Conservation (phyloP, 2,888 invertebrate species). For the Anthrax anthrax region DNA sequence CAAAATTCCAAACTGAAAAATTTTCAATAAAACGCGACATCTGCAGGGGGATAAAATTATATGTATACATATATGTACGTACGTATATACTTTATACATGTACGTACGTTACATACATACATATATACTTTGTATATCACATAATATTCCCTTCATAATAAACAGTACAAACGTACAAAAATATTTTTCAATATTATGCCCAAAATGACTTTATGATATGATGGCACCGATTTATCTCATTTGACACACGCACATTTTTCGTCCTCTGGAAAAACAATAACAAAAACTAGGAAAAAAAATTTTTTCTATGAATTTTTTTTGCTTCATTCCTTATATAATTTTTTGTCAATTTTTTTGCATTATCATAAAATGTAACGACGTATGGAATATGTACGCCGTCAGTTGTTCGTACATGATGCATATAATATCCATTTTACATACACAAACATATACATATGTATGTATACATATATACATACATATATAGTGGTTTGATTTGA, state of each 20-base stretch:
- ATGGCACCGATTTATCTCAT: constrained; percentile 33
- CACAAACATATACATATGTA: too few relatives aligned
- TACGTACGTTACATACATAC: too few relatives aligned
- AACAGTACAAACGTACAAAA: not conserved
- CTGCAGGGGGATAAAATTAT: not conserved
- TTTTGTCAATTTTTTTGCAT: too few relatives aligned
- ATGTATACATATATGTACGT: too few relatives aligned
- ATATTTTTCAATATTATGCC: not conserved
- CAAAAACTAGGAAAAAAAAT: not conserved
- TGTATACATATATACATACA: too few relatives aligned
- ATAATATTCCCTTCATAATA: not conserved
- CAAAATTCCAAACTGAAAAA: not conserved
- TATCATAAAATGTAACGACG: too few relatives aligned
- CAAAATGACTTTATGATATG: constrained; percentile 33
- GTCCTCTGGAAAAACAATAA: not conserved
- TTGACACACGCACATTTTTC: constrained; percentile 15
- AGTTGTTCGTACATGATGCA: not conserved
- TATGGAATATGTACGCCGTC: not conserved
- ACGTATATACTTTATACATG: too few relatives aligned
- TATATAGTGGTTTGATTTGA: too few relatives aligned
- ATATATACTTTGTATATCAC: too few relatives aligned
- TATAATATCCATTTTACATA: not conserved
- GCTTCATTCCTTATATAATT: too few relatives aligned
- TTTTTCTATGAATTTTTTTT: too few relatives aligned
- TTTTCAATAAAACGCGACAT: not conserved